Percentiles rank a stretch among this genome's conserved stretches.
phyloP scores from a whole-genome alignment of 2,113 vertebrate genomes.

The Mobula birostris region DNA sequence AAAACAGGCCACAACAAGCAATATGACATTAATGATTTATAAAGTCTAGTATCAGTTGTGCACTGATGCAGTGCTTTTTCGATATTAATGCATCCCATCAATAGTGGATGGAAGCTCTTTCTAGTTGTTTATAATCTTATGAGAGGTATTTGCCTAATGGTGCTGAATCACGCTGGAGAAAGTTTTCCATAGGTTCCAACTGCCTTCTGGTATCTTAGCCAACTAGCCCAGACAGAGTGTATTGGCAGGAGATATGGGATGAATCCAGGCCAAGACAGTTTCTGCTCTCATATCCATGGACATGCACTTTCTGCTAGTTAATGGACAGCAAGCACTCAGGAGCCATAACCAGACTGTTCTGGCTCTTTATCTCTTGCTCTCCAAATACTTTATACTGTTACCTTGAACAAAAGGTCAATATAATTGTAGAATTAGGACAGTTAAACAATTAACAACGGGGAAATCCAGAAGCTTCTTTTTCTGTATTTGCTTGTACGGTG shows the following conservation, averaged over 20 bases:
- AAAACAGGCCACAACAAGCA: conserved; percentile 36
- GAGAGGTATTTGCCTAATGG: background rate
- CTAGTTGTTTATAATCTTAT: background rate
- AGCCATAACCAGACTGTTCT: background rate
- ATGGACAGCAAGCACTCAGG: background rate
- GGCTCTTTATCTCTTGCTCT: background rate
- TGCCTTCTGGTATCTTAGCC: background rate
- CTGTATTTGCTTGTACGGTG: background rate
- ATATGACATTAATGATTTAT: conserved; percentile 34
- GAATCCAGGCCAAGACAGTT: background rate
- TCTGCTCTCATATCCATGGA: background rate
- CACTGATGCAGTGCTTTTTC: background rate
- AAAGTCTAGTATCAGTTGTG: background rate
- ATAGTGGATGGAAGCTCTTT: background rate
- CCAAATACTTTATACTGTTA: too few species aligned
- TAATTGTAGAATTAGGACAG: too few species aligned
- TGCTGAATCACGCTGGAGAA: background rate
- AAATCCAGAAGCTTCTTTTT: background rate
- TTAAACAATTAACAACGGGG: background rate
- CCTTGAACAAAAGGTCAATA: too few species aligned
- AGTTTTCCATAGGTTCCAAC: background rate
- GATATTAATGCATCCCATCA: background rate
- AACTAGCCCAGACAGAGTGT: background rate
- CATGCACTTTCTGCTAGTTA: background rate
- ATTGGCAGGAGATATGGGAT: background rate